phyloP scores from a whole-genome alignment of 2,888 invertebrate genomes.

The Phalera bucephala region DNA sequence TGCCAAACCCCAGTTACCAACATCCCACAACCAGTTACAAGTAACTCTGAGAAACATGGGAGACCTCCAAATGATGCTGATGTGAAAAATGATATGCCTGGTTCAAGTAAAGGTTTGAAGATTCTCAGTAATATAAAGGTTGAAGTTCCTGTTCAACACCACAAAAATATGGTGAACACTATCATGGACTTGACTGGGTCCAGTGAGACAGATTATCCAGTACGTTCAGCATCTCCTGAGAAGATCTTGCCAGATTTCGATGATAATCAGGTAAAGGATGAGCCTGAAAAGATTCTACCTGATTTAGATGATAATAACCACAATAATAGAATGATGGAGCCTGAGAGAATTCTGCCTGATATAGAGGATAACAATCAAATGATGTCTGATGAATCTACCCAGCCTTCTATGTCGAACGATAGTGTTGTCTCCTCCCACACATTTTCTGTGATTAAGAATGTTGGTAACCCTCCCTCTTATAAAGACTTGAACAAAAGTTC shows the following conservation, averaged over 20 bases:
- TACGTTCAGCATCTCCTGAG: conserved; percentile 52
- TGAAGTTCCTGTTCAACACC: conserved; percentile 77
- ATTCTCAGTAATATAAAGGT: conserved; percentile 80
- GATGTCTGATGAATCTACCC: conserved; percentile 43
- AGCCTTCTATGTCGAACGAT: conserved; percentile 52
- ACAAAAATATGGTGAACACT: conserved; percentile 72
- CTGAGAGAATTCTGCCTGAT: conserved; percentile 50
- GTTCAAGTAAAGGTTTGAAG: conserved; percentile 68
- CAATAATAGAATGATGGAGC: neutral
- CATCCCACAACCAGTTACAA: conserved; percentile 13
- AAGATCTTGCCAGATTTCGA: conserved; percentile 72
- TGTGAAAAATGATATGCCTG: conserved; percentile 46
- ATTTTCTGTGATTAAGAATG: conserved; percentile 75
- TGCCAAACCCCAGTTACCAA: conserved; percentile 4
- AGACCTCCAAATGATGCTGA: conserved; percentile 34
- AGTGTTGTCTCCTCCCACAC: conserved; percentile 53
- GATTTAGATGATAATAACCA: neutral
- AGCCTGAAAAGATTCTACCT: neutral
- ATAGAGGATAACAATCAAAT: conserved; percentile 63
- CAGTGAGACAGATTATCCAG: conserved; percentile 56
- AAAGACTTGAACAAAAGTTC: conserved; percentile 57
- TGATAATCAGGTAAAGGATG: conserved; percentile 48
- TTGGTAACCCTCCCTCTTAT: conserved; percentile 58
- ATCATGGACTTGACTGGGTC: conserved; percentile 72
- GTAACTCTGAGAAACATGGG: conserved; percentile 26